Percentiles rank a stretch among this genome's conserved stretches.
Conservation (phyloP, 2,797 vertebrate species). For the Pantherophis vulpinus region DNA sequence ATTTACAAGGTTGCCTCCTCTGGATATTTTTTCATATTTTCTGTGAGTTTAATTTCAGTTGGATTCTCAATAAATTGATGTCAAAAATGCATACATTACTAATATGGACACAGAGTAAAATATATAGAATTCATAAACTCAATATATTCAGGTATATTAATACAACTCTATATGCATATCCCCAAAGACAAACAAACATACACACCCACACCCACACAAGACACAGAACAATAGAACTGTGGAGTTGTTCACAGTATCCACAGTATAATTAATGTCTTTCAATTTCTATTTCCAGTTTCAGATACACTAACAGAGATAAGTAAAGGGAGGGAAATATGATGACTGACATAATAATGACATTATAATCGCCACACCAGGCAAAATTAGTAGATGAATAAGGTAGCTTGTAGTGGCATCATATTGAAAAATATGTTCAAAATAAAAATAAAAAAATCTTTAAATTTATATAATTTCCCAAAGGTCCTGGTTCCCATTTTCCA, state of each 20-base stretch:
- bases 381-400: constrained; percentile 58
- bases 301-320: constrained; percentile 31
- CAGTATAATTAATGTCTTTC: constrained; percentile 20
- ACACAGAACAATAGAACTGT: neutral
- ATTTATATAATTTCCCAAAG: constrained; percentile 46
- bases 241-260: neutral
- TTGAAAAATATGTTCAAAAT: constrained; percentile 47
- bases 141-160: neutral
- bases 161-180: neutral
- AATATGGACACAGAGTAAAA: neutral
- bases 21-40: neutral
- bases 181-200: neutral
- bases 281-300: constrained; percentile 24
- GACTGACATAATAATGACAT: constrained; percentile 60
- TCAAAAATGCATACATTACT: neutral
- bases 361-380: constrained; percentile 60
- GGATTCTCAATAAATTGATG: neutral
- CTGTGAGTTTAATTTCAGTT: neutral
- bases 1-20: neutral
- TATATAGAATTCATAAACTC: neutral
- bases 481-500: constrained; percentile 24
- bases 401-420: constrained; percentile 36
- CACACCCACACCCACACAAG: no score
- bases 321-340: constrained; percentile 43
- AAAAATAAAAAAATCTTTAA: constrained; percentile 44